phyloP scores from a whole-genome alignment of 2,888 invertebrate genomes.

The Epirrita christyi region DNA sequence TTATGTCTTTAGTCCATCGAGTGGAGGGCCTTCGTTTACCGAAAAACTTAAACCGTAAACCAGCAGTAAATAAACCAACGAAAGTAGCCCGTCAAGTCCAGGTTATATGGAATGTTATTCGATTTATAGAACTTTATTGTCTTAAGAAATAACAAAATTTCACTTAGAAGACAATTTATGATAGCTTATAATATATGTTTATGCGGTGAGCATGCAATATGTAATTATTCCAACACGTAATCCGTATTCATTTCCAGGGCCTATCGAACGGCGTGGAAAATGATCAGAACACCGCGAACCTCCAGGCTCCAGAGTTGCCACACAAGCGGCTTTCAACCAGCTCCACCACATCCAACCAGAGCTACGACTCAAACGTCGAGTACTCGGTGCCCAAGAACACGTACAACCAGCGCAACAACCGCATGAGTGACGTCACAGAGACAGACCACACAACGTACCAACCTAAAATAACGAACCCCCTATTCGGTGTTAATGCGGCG shows the following conservation, averaged over 20 bases:
- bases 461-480: constrained; percentile 72
- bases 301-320: constrained; percentile 62
- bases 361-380: constrained; percentile 75
- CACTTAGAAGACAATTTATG: too few species aligned
- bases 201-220: too few species aligned
- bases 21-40: too few species aligned
- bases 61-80: too few species aligned
- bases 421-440: constrained; percentile 58
- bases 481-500: constrained; percentile 80
- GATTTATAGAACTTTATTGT: too few species aligned
- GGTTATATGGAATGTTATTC: too few species aligned
- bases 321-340: constrained; percentile 77
- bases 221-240: too few species aligned
- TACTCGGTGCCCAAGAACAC: constrained; percentile 72
- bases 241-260: constrained; percentile 58
- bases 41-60: too few species aligned
- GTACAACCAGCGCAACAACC: constrained; percentile 59
- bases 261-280: constrained; percentile 79
- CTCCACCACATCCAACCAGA: constrained; percentile 77
- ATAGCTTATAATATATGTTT: too few species aligned
- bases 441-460: constrained; percentile 55
- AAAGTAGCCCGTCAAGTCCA: too few species aligned
- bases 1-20: too few species aligned
- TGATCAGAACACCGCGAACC: constrained; percentile 74
- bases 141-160: too few species aligned